A percentile compares a stretch with the other conserved stretches of the same genome.
These are phyloP conservation scores for Dicrostonyx torquatus DNA, from an alignment of 2,797 vertebrate species.

Conservation along the genomic window DNA sequence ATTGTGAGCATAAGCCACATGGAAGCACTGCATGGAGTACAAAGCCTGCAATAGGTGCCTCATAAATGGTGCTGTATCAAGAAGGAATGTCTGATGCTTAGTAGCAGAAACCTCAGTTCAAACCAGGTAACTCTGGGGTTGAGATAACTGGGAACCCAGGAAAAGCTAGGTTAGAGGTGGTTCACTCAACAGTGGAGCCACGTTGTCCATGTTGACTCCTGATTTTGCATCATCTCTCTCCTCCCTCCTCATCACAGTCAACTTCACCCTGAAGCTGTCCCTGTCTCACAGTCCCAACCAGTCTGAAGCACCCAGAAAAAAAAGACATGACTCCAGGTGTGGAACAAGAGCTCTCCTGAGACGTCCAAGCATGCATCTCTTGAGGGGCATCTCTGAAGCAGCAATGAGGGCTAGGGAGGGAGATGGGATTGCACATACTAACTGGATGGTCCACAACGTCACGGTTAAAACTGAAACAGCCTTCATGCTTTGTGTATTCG, in stretches of 20 bases:
- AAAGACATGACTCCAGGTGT: neutral
- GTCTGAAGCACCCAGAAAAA: neutral
- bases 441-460: neutral
- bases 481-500: neutral
- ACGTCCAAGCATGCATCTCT: neutral
- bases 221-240: neutral
- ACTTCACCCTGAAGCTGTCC: neutral
- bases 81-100: conserved; percentile 39
- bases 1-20: conserved; percentile 1
- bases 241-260: neutral
- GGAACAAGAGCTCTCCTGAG: neutral
- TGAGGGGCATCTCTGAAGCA: neutral
- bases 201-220: neutral
- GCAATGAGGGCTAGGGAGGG: accelerated
- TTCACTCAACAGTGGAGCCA: neutral
- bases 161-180: neutral
- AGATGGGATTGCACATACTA: accelerated
- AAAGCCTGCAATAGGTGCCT: conserved; percentile 9
- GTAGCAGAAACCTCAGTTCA: conserved; percentile 3
- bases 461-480: neutral
- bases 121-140: neutral
- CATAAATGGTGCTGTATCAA: neutral
- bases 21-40: conserved; percentile 4
- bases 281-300: neutral
- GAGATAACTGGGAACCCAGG: neutral